Conservation (phyloP, 2,113 vertebrate genomes). For the Gobius niger region DNA sequence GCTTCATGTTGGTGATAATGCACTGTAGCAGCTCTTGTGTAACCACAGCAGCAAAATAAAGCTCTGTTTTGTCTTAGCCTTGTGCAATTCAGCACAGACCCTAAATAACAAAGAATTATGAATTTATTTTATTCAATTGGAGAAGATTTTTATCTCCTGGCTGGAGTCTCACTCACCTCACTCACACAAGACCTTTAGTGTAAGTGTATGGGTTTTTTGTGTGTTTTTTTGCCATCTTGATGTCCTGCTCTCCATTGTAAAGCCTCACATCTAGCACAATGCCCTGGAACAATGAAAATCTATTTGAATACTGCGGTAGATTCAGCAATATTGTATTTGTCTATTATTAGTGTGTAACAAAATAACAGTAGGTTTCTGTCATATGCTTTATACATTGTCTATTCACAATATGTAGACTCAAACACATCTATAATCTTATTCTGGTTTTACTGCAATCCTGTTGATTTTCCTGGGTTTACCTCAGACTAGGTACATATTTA, state of each 20-base stretch:
- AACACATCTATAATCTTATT: conserved; percentile 50
- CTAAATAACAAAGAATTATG: conserved; percentile 3
- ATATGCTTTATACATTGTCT: conserved; percentile 7
- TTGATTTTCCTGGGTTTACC: conserved; percentile 42
- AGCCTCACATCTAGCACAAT: not conserved
- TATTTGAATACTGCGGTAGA: no score
- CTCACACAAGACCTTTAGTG: conserved; percentile 32
- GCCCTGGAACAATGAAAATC: no score
- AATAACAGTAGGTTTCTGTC: conserved; percentile 18
- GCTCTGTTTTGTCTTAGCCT: not conserved
- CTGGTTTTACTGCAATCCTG: conserved; percentile 40
- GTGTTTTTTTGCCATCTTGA: conserved; percentile 16
- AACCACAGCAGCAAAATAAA: not conserved
- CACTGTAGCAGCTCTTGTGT: no score
- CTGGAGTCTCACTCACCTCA: conserved; percentile 16
- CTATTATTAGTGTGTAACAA: conserved; percentile 31
- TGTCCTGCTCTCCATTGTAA: conserved; percentile 26
- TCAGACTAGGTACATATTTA: conserved; percentile 24
- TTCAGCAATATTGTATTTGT: not conserved
- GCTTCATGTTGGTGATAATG: no score
- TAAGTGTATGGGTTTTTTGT: no score
- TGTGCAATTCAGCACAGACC: conserved; percentile 4
- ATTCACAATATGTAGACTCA: conserved; percentile 25
- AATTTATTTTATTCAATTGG: not conserved
- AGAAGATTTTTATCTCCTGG: not conserved